Evolutionary conservation across 1,140 invertebrate genomes (phyloP), one percentile per base, ranked within the genome.

Genomic region (Megalonaias nervosa): DNA sequence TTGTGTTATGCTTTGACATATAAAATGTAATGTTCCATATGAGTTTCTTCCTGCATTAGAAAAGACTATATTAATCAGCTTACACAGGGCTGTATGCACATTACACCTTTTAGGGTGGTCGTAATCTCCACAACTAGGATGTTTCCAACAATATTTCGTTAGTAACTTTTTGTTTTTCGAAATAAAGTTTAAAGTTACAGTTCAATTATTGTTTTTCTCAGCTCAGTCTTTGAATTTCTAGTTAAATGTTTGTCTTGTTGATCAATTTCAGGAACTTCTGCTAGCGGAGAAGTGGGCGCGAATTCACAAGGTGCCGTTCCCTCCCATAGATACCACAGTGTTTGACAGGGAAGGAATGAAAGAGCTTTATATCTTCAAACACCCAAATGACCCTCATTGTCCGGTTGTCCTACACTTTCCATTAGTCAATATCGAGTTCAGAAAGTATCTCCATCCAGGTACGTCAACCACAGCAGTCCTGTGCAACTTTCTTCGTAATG

Each of bases 401-500:
- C 92, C 92, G 2, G 82, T 92, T 13, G 89, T 92, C 14, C 66
- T 92, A 3, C 91, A 92, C 74, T 92, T 92, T 81, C 84, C 87
- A n/a, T 82, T 92, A 2, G 85, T 92, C 67, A 92, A 92, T 81
- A 87, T 88, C 55, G 85, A 84, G n/a, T 92, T 92, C 82, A 85
- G 86, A 74, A 73, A 89, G 26, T 92, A 83, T 81, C 90, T 87
- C 71, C 84, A 84, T 57, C 91, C 91, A 76, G 91, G 92, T 91
- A 84, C 79, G 74, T 69, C 26, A n/a, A 31, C 26, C 26, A 31
- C 26, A 31, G 2, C 2, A 31, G 26, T 31, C 26, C 1, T 31
- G 2, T 31, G 26, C 26, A 31, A 31, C 26, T 31, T 31, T 31
- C 26, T 31, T 31, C 26, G 26, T 31, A 31, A 31, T 31, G 26